phyloP scores from a whole-genome alignment of 2,888 invertebrate genomes.

The Thera britannica region DNA sequence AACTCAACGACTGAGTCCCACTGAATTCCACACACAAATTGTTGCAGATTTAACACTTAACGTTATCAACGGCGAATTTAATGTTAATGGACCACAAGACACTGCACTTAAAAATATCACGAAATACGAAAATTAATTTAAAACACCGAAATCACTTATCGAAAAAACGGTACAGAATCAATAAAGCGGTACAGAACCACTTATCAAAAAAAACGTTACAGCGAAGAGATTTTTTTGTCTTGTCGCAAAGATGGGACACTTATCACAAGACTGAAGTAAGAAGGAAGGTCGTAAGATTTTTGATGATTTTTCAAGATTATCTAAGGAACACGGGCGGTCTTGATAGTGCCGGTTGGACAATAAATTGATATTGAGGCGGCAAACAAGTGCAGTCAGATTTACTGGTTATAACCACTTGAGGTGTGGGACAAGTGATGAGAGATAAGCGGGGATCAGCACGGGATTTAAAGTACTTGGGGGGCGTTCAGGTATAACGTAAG shows the following conservation, averaged over 20 bases:
- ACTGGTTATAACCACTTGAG: conserved; percentile 68
- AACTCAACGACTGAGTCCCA: conserved; percentile 14
- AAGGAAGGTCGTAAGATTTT: conserved; percentile 5
- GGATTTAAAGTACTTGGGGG: too few relatives aligned
- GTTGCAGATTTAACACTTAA: conserved; percentile 16
- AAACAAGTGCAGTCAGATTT: conserved; percentile 64
- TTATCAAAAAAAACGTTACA: conserved; percentile 15
- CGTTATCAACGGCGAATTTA: conserved; percentile 18
- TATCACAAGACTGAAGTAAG: background rate
- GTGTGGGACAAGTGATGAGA: conserved; percentile 52
- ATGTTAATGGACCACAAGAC: conserved; percentile 12
- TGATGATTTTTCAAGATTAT: conserved; percentile 31
- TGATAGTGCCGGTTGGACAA: conserved; percentile 64
- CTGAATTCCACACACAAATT: conserved; percentile 14
- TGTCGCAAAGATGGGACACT: background rate
- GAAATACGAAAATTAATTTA: conserved; percentile 13
- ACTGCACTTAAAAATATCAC: conserved; percentile 14
- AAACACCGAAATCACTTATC: conserved; percentile 20
- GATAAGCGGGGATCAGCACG: conserved; percentile 40
- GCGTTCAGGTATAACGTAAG: too few relatives aligned
- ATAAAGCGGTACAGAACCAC: conserved; percentile 6
- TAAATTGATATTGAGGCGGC: conserved; percentile 71
- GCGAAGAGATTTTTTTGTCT: conserved; percentile 8
- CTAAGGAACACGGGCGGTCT: conserved; percentile 58
- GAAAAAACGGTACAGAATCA: background rate